These are phyloP conservation scores for Gymnothorax reevesii DNA, from an alignment of 2,797 vertebrate genomes.

Conservation along the genomic window DNA sequence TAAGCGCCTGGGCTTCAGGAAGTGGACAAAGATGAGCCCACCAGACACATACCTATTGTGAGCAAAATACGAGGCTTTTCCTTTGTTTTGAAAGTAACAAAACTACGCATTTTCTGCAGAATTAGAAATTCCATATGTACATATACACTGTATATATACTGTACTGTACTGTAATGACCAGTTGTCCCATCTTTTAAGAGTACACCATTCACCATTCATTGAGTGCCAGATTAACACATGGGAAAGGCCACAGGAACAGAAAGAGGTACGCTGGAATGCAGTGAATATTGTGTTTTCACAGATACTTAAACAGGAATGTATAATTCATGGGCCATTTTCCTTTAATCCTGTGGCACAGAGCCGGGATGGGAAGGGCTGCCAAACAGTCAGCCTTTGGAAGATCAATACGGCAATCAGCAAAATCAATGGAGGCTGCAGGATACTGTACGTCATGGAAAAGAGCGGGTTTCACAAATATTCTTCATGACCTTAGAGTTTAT, in stretches of 20 bases:
- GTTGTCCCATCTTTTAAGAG: background rate
- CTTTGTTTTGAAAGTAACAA: too few relatives aligned
- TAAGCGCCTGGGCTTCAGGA: too few relatives aligned
- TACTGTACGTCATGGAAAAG: slow-evolving; percentile 23
- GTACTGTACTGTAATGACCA: background rate
- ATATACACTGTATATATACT: too few relatives aligned
- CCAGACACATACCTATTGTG: too few relatives aligned
- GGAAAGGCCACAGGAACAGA: background rate
- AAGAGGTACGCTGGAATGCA: too few relatives aligned
- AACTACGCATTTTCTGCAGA: too few relatives aligned
- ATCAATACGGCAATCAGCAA: background rate
- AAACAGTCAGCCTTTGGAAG: slow-evolving; percentile 11
- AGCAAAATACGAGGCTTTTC: too few relatives aligned
- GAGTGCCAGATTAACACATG: background rate
- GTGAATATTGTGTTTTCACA: background rate
- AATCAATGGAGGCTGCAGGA: slow-evolving; percentile 17
- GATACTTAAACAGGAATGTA: background rate
- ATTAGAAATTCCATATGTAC: too few relatives aligned
- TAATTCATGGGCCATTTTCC: background rate
- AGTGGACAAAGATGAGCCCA: too few relatives aligned
- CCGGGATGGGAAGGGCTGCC: background rate
- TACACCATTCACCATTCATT: background rate
- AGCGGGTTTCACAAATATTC: background rate
- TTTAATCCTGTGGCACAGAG: background rate
- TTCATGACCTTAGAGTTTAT: background rate